Evolutionary conservation across 1,140 invertebrate species (phyloP).

Genomic region (Leguminivora glycinivorella): DNA sequence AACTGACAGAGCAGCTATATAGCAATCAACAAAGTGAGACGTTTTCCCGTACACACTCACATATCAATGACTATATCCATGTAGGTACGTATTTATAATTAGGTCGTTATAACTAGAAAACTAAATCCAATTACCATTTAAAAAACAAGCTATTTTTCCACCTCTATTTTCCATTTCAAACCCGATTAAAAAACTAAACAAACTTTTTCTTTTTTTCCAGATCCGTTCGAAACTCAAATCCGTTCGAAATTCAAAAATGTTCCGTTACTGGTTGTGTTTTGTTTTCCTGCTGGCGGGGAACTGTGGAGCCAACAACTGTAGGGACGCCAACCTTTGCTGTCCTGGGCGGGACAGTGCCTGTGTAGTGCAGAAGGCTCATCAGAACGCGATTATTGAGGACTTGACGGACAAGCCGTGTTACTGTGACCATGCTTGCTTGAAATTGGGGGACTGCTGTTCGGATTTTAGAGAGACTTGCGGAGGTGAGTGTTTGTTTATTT

Average conservation of each 20-base stretch:
- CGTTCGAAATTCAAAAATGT: constrained; percentile 46
- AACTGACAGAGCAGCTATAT: too few relatives aligned
- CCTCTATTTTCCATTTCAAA: background rate
- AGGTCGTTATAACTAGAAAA: background rate
- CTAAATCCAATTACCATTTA: background rate
- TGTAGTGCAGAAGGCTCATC: constrained; percentile 90
- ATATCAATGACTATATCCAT: too few relatives aligned
- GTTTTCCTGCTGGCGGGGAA: constrained; percentile 58
- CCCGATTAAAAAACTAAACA: background rate
- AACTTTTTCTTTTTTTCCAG: constrained; percentile 26
- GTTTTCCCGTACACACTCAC: too few relatives aligned
- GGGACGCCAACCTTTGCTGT: constrained; percentile 88
- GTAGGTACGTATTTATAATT: background rate
- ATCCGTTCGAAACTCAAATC: constrained; percentile 29
- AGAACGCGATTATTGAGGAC: constrained; percentile 90
- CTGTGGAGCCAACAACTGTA: constrained; percentile 81
- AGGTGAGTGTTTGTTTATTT: constrained; percentile 78
- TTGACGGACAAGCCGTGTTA: constrained; percentile 91
- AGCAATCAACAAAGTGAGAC: too few relatives aligned
- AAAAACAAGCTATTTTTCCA: background rate
- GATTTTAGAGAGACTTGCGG: constrained; percentile 92
- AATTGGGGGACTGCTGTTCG: constrained; percentile 90
- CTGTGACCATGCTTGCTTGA: constrained; percentile 93
- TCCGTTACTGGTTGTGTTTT: constrained; percentile 63
- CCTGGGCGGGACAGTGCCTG: constrained; percentile 91